Conservation (phyloP, 2,113 vertebrate species). For the Sinocyclocheilus rhinocerous region DNA sequence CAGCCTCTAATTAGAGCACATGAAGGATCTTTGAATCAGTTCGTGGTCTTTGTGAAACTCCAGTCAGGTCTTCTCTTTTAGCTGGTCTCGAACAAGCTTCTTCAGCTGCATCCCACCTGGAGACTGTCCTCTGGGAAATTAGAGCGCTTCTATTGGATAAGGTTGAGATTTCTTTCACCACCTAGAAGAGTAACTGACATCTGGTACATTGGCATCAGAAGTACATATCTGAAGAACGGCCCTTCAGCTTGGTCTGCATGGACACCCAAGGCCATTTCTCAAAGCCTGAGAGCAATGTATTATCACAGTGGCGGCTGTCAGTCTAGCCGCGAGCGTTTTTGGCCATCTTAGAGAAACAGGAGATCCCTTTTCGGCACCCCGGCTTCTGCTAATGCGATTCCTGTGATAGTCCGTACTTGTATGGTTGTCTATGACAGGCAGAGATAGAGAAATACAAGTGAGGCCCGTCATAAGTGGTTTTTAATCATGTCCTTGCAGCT, state of each 20-base stretch:
- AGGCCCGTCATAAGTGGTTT: conserved; percentile 38
- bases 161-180: neutral
- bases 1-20: conserved; percentile 45
- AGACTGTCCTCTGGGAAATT: conserved; percentile 2
- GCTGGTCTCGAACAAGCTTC: neutral
- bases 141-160: neutral
- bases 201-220: conserved; percentile 1
- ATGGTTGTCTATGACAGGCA: conserved; percentile 27
- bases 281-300: conserved; percentile 20
- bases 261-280: conserved; percentile 16
- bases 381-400: conserved; percentile 41
- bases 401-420: conserved; percentile 38
- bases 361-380: conserved; percentile 19
- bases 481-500: conserved; percentile 35
- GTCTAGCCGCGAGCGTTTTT: conserved; percentile 4
- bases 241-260: neutral
- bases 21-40: conserved; percentile 17
- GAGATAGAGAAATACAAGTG: conserved; percentile 39
- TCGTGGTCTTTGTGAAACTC: neutral
- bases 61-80: neutral
- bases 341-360: neutral
- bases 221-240: neutral
- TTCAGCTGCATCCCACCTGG: neutral
- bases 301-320: conserved; percentile 38
- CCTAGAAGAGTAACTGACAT: conserved; percentile 11